Percentiles rank a stretch among this genome's conserved stretches.
Conservation (phyloP, 2,113 vertebrate genomes). For the Pycnonotus jocosus region DNA sequence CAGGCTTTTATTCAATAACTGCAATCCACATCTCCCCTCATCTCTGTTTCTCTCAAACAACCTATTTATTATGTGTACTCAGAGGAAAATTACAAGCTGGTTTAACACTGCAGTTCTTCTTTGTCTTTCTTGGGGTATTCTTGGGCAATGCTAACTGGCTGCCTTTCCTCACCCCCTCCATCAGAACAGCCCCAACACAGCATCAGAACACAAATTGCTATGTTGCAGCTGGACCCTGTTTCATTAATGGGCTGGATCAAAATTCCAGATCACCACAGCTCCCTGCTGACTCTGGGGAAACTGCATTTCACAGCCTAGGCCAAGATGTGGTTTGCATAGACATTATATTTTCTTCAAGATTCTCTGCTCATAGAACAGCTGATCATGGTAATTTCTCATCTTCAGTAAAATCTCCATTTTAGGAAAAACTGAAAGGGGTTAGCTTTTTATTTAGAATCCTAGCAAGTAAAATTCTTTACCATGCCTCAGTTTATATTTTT, state of each 20-base stretch:
- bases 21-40: neutral
- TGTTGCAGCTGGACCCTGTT: constrained; percentile 47
- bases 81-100: constrained; percentile 24
- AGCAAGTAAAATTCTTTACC: neutral
- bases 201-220: constrained; percentile 21
- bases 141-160: neutral
- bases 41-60: neutral
- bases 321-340: constrained; percentile 51
- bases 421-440: neutral
- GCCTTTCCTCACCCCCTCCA: neutral
- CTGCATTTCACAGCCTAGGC: constrained; percentile 20
- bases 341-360: constrained; percentile 17
- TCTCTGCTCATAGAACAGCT: constrained; percentile 34
- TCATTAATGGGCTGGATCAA: constrained; percentile 48
- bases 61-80: neutral
- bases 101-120: neutral
- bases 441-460: neutral
- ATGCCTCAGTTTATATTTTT: neutral
- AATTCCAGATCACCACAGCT: constrained; percentile 54
- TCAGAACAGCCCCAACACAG: neutral
- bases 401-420: constrained; percentile 34
- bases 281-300: constrained; percentile 53
- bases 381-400: constrained; percentile 14
- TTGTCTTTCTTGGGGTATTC: constrained; percentile 8
- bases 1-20: neutral